Percentiles rank a stretch among this genome's conserved stretches.
These are phyloP conservation scores for Chaetoderma sp. DNA, from an alignment of 2,888 invertebrate species.

Conservation along the genomic window DNA sequence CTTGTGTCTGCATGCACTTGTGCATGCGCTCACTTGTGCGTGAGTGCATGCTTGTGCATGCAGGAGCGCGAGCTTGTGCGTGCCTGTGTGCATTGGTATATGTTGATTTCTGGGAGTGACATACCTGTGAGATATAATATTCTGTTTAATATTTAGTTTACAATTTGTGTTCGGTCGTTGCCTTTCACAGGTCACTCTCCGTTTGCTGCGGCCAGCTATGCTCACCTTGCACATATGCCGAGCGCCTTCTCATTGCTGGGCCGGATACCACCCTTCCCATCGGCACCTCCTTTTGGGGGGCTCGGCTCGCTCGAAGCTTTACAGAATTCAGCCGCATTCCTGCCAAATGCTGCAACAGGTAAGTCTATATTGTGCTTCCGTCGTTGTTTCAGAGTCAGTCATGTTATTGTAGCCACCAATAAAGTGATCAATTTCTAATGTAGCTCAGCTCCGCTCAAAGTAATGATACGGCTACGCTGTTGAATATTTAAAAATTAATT, in stretches of 20 bases:
- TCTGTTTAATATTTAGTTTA: too few relatives aligned
- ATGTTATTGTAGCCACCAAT: too few relatives aligned
- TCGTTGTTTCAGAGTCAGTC: too few relatives aligned
- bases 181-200: constrained; percentile 42
- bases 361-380: too few relatives aligned
- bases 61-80: neutral
- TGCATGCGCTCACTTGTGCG: neutral
- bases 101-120: too few relatives aligned
- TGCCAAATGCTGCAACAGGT: constrained; percentile 49
- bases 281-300: constrained; percentile 57
- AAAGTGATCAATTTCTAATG: too few relatives aligned
- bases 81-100: neutral
- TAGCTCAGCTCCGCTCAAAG: too few relatives aligned
- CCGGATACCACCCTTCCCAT: constrained; percentile 51
- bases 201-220: constrained; percentile 44
- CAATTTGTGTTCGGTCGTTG: too few relatives aligned
- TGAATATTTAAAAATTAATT: too few relatives aligned
- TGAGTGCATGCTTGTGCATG: neutral
- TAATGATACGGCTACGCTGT: too few relatives aligned
- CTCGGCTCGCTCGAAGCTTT: constrained; percentile 43
- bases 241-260: constrained; percentile 62
- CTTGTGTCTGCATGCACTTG: neutral
- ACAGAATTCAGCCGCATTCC: constrained; percentile 37
- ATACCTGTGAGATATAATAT: too few relatives aligned
- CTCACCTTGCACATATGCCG: constrained; percentile 58